These are phyloP conservation scores for Drosophila rellima DNA, from an alignment of 2,888 invertebrate species.

Conservation along the genomic window DNA sequence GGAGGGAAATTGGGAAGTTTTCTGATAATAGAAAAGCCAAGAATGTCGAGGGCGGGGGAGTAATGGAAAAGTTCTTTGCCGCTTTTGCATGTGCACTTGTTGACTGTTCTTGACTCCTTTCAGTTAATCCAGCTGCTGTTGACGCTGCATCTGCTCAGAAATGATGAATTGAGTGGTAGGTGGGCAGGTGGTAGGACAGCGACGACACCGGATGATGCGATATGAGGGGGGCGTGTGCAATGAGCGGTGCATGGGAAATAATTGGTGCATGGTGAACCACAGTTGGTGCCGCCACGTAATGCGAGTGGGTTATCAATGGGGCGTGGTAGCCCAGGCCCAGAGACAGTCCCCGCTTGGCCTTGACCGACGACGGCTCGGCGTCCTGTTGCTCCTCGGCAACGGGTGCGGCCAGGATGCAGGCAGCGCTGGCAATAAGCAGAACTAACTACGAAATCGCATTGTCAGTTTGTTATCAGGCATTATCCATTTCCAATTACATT, in stretches of 20 bases:
- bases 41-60: neutral
- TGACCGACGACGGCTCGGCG: constrained; percentile 57
- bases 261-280: constrained; percentile 77
- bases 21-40: neutral
- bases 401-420: constrained; percentile 76
- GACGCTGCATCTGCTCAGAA: constrained; percentile 45
- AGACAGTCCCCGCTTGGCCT: constrained; percentile 80
- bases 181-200: constrained; percentile 76
- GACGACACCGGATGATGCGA: constrained; percentile 70
- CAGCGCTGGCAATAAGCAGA: constrained; percentile 63
- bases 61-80: constrained; percentile 16
- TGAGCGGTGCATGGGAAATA: constrained; percentile 67
- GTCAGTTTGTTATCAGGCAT: constrained; percentile 4
- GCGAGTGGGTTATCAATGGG: constrained; percentile 78
- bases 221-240: constrained; percentile 69
- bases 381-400: constrained; percentile 60
- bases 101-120: constrained; percentile 29
- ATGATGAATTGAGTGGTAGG: constrained; percentile 78
- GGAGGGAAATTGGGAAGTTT: constrained; percentile 14
- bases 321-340: constrained; percentile 82
- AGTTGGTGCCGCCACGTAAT: constrained; percentile 77
- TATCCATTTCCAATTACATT: constrained; percentile 8
- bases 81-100: constrained; percentile 13
- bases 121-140: constrained; percentile 17
- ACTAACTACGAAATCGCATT: constrained; percentile 64